Conservation (phyloP, 2,113 vertebrate species). For the Capreolus pygargus region DNA sequence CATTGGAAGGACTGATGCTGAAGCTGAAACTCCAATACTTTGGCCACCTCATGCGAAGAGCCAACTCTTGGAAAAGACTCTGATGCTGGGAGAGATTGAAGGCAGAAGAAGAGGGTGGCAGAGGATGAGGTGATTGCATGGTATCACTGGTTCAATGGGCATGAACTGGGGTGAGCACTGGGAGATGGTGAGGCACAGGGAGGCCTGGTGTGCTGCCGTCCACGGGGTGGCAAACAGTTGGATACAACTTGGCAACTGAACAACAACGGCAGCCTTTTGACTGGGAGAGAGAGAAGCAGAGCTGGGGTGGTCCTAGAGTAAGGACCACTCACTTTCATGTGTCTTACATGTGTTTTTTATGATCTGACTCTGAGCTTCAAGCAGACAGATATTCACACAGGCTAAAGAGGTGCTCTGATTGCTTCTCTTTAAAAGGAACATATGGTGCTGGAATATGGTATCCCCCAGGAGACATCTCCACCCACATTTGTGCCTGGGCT, state of each 20-base stretch:
- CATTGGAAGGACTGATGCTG: not conserved
- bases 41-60: not conserved
- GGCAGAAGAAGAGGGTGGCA: not conserved
- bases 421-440: constrained; percentile 17
- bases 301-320: not conserved
- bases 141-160: not conserved
- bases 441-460: not conserved
- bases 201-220: not conserved
- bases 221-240: not conserved
- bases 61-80: not conserved
- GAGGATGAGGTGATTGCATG: not conserved
- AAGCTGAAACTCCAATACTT: not conserved
- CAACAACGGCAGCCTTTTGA: not conserved
- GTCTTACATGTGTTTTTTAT: not conserved
- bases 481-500: not conserved
- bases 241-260: not conserved
- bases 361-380: not conserved
- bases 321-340: not conserved
- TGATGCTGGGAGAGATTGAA: not conserved
- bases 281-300: not conserved
- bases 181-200: not conserved
- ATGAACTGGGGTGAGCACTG: not conserved
- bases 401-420: not conserved
- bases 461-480: not conserved
- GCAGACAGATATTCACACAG: not conserved